Conservation (phyloP, 2,113 vertebrate genomes). For the Genyomyrus donnyi region DNA sequence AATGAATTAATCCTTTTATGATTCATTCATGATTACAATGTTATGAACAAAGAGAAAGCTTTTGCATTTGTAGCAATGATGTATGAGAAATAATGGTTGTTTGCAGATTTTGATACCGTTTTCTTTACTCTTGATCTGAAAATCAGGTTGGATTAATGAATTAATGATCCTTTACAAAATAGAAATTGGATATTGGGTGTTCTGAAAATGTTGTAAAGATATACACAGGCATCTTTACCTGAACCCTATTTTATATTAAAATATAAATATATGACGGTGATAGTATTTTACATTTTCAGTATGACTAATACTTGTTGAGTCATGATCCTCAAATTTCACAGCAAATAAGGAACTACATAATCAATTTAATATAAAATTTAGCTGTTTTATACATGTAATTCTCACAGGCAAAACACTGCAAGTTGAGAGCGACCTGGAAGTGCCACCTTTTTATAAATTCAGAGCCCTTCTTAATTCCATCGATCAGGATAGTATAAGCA, state of each 20-base stretch:
- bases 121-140: not conserved
- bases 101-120: not conserved
- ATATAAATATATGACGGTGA: not conserved
- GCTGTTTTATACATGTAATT: not conserved
- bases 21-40: not conserved
- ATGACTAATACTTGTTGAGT: not conserved
- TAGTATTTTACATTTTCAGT: not conserved
- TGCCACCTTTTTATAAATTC: not conserved
- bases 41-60: not conserved
- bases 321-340: not conserved
- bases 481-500: not conserved
- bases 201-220: not conserved
- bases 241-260: not conserved
- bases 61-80: not conserved
- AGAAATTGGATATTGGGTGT: not conserved
- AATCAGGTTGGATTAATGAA: not conserved
- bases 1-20: not conserved
- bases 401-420: not conserved
- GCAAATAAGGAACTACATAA: not conserved
- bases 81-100: not conserved
- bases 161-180: not conserved
- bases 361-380: not conserved
- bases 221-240: not conserved
- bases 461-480: not conserved
- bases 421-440: not conserved